Base-by-base conservation (phyloP, 2,888 invertebrate species). In the Serripes groenlandicus region DNA sequence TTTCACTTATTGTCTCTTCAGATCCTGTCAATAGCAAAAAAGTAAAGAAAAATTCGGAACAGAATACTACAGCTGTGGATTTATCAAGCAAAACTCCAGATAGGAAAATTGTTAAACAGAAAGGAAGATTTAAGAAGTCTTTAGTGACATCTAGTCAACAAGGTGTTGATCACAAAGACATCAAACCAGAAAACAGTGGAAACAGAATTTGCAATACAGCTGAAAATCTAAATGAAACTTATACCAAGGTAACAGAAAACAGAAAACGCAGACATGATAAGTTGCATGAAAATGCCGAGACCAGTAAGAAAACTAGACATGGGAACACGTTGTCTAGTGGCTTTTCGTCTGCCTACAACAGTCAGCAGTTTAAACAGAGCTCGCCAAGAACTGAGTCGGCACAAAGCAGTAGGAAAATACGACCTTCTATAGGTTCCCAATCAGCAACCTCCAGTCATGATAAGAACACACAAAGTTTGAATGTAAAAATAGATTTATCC, bases 401-500 rank as follows among this genome's bases (percentile, higher is more conserved):
- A 21, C 64, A 64, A 34, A 11, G 26, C 3, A 42, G 11, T 34
- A 21, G 23, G n/a, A 66, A 42, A 35, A 23, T 23, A 42, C 42
- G n/a, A 21, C 26, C 35, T 73, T 62, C 76, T 2, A 42, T 49
- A 23, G 56, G 73, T 18, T 58, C 32, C 26, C 69, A 72, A 32
- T 56, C 76, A 18, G 32, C 37, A n/a, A 52, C 68, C 28, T 56
- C 54, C 35, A n/a, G 60, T 21, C 42, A 34, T 34, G 70, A 75
- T 18, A 78, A 66, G 15, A 75, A 64, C 58, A 69, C 60, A 54
- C 80, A 80, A 34, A 86, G 82, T 71, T 49, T 86, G 52, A 87
- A 87, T 78, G 80, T 87, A 15, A 79, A 83, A 28, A 87, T 85
- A 58, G 85, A 87, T 70, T 70, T 87, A 35, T 87, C 87, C 11